A percentile compares a stretch with the other conserved stretches of the same genome.
phyloP scores from a whole-genome alignment of 2,113 vertebrate species.

The Hippotragus niger region DNA sequence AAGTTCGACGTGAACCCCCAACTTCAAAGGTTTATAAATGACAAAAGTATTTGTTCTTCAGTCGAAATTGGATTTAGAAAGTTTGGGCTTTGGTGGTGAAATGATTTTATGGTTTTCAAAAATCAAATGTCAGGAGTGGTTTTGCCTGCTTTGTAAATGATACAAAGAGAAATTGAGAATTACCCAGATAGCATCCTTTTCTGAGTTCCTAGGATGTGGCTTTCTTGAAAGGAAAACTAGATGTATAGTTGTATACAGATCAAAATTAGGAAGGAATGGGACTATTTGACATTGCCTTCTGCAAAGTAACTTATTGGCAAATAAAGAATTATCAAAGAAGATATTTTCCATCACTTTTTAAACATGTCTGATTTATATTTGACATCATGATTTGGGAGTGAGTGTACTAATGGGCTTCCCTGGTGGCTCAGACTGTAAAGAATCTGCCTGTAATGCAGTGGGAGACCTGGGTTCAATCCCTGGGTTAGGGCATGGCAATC shows the following conservation, averaged over 20 bases:
- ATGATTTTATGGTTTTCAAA: conserved; percentile 49
- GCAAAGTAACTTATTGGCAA: conserved; percentile 45
- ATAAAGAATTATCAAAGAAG: not conserved
- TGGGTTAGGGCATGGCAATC: not conserved
- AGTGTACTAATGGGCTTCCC: not conserved
- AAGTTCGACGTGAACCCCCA: conserved; percentile 7
- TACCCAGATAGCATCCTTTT: conserved; percentile 16
- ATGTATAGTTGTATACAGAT: not conserved
- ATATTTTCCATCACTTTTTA: not conserved
- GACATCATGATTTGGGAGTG: not conserved
- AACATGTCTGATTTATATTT: not conserved
- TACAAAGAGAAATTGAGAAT: not conserved
- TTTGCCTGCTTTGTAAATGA: conserved; percentile 64
- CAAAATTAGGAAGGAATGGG: conserved; percentile 11
- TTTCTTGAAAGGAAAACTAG: conserved; percentile 51
- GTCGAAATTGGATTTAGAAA: conserved; percentile 49
- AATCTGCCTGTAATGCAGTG: not conserved
- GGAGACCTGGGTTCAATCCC: not conserved
- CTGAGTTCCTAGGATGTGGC: not conserved
- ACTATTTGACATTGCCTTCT: not conserved
- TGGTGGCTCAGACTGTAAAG: not conserved
- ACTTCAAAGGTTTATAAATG: conserved; percentile 57
- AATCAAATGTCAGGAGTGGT: conserved; percentile 43
- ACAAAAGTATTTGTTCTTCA: conserved; percentile 46
- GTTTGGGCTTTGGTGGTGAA: conserved; percentile 44